Evolutionary conservation across 2,888 invertebrate genomes (phyloP).

Genomic region (Phyto melanocephala): DNA sequence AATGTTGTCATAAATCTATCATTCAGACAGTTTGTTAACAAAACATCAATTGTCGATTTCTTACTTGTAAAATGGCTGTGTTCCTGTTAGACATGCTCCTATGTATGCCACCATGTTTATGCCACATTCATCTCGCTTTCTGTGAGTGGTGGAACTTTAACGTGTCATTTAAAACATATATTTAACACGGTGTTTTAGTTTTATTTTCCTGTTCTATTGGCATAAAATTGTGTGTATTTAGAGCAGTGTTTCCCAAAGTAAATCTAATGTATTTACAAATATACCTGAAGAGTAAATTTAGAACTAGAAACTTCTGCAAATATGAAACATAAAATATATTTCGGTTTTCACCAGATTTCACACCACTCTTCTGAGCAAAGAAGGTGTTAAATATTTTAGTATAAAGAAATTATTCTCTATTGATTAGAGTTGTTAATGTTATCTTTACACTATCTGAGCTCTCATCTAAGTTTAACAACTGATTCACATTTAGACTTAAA

Average conservation of each 20-base stretch:
- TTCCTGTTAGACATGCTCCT: background rate
- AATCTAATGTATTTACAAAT: no score
- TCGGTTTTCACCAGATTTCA: no score
- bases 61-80: background rate
- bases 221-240: background rate
- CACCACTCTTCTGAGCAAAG: no score
- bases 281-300: no score
- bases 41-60: slow-evolving; percentile 43
- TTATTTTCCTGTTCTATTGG: background rate
- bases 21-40: slow-evolving; percentile 36
- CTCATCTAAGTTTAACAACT: no score
- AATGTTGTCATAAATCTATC: slow-evolving; percentile 56
- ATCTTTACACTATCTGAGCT: no score
- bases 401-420: no score
- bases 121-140: background rate
- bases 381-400: no score
- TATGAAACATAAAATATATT: no score
- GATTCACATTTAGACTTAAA: no score
- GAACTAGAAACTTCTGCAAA: no score
- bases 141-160: slow-evolving; percentile 5
- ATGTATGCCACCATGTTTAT: background rate
- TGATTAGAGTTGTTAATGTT: no score
- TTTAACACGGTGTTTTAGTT: slow-evolving; percentile 13
- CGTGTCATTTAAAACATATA: slow-evolving; percentile 35
- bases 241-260: background rate